A percentile compares a stretch with the other conserved stretches of the same genome.
Conservation (phyloP, 1,140 invertebrate genomes). For the Saccostrea glomerata region DNA sequence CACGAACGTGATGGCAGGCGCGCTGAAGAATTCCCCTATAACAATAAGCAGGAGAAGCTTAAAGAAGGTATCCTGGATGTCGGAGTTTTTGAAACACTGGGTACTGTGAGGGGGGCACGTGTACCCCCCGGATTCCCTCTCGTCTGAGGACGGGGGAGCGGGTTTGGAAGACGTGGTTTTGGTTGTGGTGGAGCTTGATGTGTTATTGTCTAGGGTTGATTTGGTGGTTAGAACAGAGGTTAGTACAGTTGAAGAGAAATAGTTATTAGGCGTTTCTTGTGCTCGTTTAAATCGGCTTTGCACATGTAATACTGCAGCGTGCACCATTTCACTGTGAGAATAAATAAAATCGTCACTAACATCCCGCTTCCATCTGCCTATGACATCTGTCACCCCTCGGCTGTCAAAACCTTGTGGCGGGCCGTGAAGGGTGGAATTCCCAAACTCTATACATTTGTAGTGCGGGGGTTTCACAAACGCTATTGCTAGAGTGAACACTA, state of each 20-base stretch:
- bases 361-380: slow-evolving; percentile 36
- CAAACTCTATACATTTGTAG: slow-evolving; percentile 87
- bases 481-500: slow-evolving; percentile 96
- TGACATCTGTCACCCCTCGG: slow-evolving; percentile 37
- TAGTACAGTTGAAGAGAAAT: slow-evolving; percentile 31
- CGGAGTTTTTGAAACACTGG: slow-evolving; percentile 92
- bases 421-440: slow-evolving; percentile 85
- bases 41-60: slow-evolving; percentile 89
- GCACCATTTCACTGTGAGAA: slow-evolving; percentile 24
- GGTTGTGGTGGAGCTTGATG: neutral
- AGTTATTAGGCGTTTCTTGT: neutral
- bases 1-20: slow-evolving; percentile 97
- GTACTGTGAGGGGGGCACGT: slow-evolving; percentile 95
- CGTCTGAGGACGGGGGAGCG: slow-evolving; percentile 73
- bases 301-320: slow-evolving; percentile 8
- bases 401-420: slow-evolving; percentile 43
- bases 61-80: slow-evolving; percentile 98
- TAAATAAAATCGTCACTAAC: slow-evolving; percentile 8
- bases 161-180: neutral
- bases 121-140: slow-evolving; percentile 84
- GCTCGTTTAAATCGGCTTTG: slow-evolving; percentile 13
- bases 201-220: slow-evolving; percentile 79
- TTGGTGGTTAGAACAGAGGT: slow-evolving; percentile 84
- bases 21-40: slow-evolving; percentile 98
- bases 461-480: slow-evolving; percentile 96